Evolutionary conservation across 2,797 vertebrate species (phyloP), one percentile per base, ranked within the genome.

Genomic region (Anas capensis): DNA sequence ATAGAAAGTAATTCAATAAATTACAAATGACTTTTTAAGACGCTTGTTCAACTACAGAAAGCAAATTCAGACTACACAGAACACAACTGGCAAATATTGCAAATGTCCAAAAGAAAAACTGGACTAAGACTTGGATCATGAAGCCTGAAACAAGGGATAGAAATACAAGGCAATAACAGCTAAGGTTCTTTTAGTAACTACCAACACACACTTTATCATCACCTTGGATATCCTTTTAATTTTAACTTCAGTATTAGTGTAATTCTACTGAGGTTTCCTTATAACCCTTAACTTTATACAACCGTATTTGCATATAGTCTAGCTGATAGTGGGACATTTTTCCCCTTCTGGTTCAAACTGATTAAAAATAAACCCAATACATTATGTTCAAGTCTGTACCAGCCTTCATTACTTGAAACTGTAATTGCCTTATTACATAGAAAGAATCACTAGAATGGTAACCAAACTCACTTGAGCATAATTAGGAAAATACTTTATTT

Each of bases 1-100:
- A 99, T 99, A 99, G 99, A 99, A 99, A 99, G 99, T 99, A 99
- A 99, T 99, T 99, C 99, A 99, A 99, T 99, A 99, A 99, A 99
- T 99, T 99, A 99, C 99, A 99, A 99, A 99, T 98, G 98, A 99
- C 99, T 99, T 99, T 98, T 98, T 98, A 99, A 99, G 99, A 99
- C 98, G 98, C 97, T 98, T 98, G 98, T 99, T 99, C 98, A 98
- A 99, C 99, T 99, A 99, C 99, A 99, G 98, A 98, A 99, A 99
- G 98, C 98, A 98, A 99, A 98, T 98, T 97, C 98, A 97, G 98
- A 99, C 98, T 99, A 99, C 98, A 99, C 98, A 99, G 98, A 99
- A 98, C 99, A 99, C 99, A 99, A 99, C 98, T 99, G 99, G 99
- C 98, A 99, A 99, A 98, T 99, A 99, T 99, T 99, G 99, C 98